Evolutionary conservation across 30 jellyfish, hydroid and myxozoan genomes (phyloP), one percentile per base, ranked within the genome.

Genomic region (Cassiopea andromeda): DNA sequence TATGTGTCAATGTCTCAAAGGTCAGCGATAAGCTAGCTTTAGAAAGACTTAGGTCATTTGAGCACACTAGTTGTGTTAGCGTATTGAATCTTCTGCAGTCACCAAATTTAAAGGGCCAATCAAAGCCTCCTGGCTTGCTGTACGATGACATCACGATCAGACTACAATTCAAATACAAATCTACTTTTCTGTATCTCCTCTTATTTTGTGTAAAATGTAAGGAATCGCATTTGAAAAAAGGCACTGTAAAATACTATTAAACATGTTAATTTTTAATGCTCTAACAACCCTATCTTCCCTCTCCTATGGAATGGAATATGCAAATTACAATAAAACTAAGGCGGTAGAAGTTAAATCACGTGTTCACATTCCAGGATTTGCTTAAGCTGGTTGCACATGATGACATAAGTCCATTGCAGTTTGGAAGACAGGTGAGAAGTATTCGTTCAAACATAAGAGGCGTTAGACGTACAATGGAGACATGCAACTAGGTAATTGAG

Each of bases 361-460:
- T 64, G 15, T 60, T 46, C 60, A n/a, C 15, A 48, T 64, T 64
- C 9, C 84, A 86, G 93, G 93, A 86, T 64, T 47, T 86, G 43
- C 76, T 86, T n/a, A 13, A 54, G 3, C 0, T 86, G 79, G 89
- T 86, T 6, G 27, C 70, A 2, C 46, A 61, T 50, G 93, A 86
- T 5, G 89, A 86, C 38, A 9, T 76, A 0, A 86, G 48, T 44
- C 89, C 82, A 5, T 48, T 86, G 89, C 19, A 2, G 46, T 80
- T 86, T 64, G 80, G 80, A 15, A 43, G 75, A 2, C 60, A 77
- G 76, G 93, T 86, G 48, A 60, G 85, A 46, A 86, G 93, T 68
- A 66, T 86, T 18, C 89, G 87, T 44, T 74, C 93, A 15, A 86
- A 86, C 60, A 86, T 86, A 4, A 85, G 68, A 58, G 93, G 93